Base-by-base conservation (phyloP, 2,888 invertebrate genomes). In the Drosophila rellima region DNA sequence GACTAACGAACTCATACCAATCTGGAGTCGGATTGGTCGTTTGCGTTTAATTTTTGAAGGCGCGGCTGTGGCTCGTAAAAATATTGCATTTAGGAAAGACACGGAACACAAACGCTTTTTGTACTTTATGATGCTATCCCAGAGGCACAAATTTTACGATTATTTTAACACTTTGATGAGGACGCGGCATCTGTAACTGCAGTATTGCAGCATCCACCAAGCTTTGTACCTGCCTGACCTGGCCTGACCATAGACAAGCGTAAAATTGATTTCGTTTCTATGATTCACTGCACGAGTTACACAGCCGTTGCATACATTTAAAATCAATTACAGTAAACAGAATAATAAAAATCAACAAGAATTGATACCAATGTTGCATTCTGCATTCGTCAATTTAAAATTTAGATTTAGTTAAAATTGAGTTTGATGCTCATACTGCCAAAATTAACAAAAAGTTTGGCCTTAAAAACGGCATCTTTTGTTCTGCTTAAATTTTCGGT, bases 201-300 rank as follows among this genome's bases (percentile, higher is more conserved):
- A 52, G 40, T 18, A 55, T 18, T 47, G 39, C 29, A 37, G 31
- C 39, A 33, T 37, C 2, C 23, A 48, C 6, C 10, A 23, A 56
- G 51, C 20, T 70, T 15, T 51, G 48, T 51, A 48, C 6, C 48
- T 20, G 65, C 35, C 55, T 73, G 71, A 67, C 70, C 6, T 45
- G 17, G 65, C 35, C 55, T 73, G 71, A 67, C 70, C 84, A 82
- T 90, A 88, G 90, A 90, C 88, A 89, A 88, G 90, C 90, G 91
- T 90, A 85, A 88, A 91, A 91, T 91, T 86, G 82, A 86, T 82
- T 88, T 79, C 67, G 80, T 77, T 86, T 85, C 90, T 87, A 80
- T 85, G 89, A 81, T 73, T 70, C 60, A 52, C 52, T 65, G 50
- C 50, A 50, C 55, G 61, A 61, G 60, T 59, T 80, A 61, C 64